Base-by-base conservation (phyloP, 2,888 invertebrate species). In the Acrobasis repandana region DNA sequence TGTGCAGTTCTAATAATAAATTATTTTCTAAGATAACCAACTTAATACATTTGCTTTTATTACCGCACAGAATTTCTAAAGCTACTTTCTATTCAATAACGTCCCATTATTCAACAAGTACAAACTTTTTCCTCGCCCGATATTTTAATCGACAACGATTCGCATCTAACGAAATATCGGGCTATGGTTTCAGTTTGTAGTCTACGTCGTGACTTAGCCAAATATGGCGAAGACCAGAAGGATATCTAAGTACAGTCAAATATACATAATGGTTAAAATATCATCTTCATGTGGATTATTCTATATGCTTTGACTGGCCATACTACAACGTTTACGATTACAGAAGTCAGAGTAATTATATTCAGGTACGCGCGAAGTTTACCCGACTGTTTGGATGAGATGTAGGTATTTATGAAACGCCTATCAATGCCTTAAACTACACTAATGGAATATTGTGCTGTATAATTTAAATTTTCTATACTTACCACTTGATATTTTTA, bases 291-390 rank as follows among this genome's bases (percentile, higher is more conserved):
- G 43, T n/a, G 4, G 28, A 28, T 28, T 6, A 20, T 38, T 38
- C 14, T 11, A 43, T 43, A n/a, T 43, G n/a, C n/a, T 5, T 11
- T 43, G n/a, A 43, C 43, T 43, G 43, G 16, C 48, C 15, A 14
- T 51, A 15, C 51, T 33, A 2, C 28, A 50, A 11, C 14, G 2
- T 50, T n/a, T n/a, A n/a, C n/a, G 50, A 11, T 20, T 50, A 18
- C 3, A 28, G 56, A 33, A n/a, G 38, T 38, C 16, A 36, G 3
- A 14, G 20, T 56, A 56, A 28, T 28, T n/a, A 46, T 46, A 46
- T 34, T 59, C 60, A 52, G 52, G 52, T 54, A 60, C 52, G 50
- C 43, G 59, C 43, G 47, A 60, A 60, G 52, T 52, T 60, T 60
- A 43, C 52, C 46, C 38, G 52, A 20, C 36, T 36, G 15, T 6